These are phyloP conservation scores for Auanema freiburgensis DNA, from an alignment of 2,888 invertebrate genomes.

Conservation along the genomic window DNA sequence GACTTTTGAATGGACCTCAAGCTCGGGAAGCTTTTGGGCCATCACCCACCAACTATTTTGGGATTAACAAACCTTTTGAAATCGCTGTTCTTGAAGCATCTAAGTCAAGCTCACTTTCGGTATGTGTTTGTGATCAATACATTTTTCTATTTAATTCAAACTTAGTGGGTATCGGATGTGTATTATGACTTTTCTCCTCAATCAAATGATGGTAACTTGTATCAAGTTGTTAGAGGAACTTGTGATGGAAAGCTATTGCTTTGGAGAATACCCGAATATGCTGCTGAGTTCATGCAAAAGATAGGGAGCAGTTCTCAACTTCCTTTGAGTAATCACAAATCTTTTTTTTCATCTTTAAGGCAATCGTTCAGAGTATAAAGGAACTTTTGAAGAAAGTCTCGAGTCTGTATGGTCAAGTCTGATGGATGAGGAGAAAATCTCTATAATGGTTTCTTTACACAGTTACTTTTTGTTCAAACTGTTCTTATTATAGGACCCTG, in stretches of 20 bases:
- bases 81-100: slow-evolving; percentile 51
- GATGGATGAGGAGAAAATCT: slow-evolving; percentile 26
- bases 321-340: slow-evolving; percentile 11
- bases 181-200: slow-evolving; percentile 15
- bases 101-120: slow-evolving; percentile 15
- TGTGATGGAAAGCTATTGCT: slow-evolving; percentile 33
- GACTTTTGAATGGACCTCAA: slow-evolving; percentile 70
- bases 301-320: slow-evolving; percentile 12
- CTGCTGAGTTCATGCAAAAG: slow-evolving; percentile 37
- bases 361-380: slow-evolving; percentile 41
- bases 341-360: neutral
- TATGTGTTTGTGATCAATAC: slow-evolving; percentile 12
- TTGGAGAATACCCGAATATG: slow-evolving; percentile 45
- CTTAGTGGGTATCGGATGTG: slow-evolving; percentile 38
- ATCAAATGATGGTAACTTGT: neutral
- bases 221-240: slow-evolving; percentile 14
- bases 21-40: slow-evolving; percentile 39
- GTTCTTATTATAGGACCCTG: slow-evolving; percentile 23
- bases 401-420: slow-evolving; percentile 39
- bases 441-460: slow-evolving; percentile 33
- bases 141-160: neutral
- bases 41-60: slow-evolving; percentile 39
- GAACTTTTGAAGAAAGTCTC: slow-evolving; percentile 45
- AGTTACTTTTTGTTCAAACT: too few species aligned
- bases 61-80: slow-evolving; percentile 50